These are phyloP conservation scores for Calycopis cecrops DNA, from an alignment of 1,140 invertebrate species.

Conservation along the genomic window DNA sequence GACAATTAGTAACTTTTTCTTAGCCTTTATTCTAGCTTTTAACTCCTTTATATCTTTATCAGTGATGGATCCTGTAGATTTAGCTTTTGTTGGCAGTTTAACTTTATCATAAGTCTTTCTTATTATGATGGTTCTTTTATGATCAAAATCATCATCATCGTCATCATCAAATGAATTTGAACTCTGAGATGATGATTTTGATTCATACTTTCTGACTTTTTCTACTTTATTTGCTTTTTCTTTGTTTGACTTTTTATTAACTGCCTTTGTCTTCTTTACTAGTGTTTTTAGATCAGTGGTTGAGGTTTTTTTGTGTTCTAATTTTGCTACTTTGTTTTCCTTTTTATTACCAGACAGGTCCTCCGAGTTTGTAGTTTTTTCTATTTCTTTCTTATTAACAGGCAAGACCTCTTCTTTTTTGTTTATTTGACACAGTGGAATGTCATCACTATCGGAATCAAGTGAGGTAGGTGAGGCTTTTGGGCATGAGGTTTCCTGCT, in stretches of 20 bases:
- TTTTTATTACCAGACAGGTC: constrained; percentile 5
- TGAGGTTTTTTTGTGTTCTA: constrained; percentile 33
- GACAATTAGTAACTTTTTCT: constrained; percentile 53
- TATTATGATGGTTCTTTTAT: constrained; percentile 51
- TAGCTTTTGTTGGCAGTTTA: constrained; percentile 46
- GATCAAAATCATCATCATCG: constrained; percentile 56
- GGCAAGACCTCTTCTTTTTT: constrained; percentile 26
- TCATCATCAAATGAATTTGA: constrained; percentile 34
- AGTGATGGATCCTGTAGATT: constrained; percentile 63
- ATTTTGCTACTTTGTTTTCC: constrained; percentile 26
- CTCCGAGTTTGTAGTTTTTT: not conserved
- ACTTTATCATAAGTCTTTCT: constrained; percentile 56
- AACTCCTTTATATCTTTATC: constrained; percentile 62
- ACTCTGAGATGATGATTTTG: constrained; percentile 33
- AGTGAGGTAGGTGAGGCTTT: constrained; percentile 30
- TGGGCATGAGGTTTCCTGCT: constrained; percentile 12
- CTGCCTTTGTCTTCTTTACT: constrained; percentile 18
- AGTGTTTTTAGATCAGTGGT: constrained; percentile 29
- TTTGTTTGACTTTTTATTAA: too few species aligned
- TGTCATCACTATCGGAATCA: constrained; percentile 59
- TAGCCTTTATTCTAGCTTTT: constrained; percentile 48
- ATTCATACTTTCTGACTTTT: constrained; percentile 14
- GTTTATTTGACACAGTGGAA: constrained; percentile 41
- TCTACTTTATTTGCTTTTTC: constrained; percentile 20
- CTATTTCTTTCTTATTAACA: constrained; percentile 34